Evolutionary conservation across 2,888 invertebrate genomes (phyloP).

Genomic region (Sphaerophoria rueppellii): DNA sequence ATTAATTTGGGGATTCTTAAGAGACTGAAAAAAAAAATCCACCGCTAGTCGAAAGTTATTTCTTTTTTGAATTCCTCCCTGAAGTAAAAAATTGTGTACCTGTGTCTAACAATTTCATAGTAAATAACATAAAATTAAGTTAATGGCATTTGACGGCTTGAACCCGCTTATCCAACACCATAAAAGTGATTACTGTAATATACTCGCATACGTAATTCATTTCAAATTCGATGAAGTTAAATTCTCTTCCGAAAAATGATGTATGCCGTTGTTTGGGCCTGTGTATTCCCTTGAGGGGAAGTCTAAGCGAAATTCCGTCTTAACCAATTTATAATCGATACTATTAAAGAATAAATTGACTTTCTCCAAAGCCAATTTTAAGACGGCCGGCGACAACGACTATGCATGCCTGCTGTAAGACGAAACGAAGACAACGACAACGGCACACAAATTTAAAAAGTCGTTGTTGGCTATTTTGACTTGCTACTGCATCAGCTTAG

Average conservation of each 20-base stretch:
- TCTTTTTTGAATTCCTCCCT: too few species aligned
- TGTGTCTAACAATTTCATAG: neutral
- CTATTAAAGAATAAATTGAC: constrained; percentile 70
- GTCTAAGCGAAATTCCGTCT: constrained; percentile 43
- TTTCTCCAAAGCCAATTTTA: constrained; percentile 47
- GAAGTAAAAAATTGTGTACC: too few species aligned
- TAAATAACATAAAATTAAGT: neutral
- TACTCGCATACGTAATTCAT: constrained; percentile 9
- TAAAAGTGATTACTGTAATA: constrained; percentile 30
- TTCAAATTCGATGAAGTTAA: neutral
- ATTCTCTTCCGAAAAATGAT: neutral
- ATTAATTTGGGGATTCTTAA: neutral
- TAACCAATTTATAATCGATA: constrained; percentile 69
- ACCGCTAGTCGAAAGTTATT: too few species aligned
- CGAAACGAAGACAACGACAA: constrained; percentile 20
- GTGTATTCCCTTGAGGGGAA: constrained; percentile 43
- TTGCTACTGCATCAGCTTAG: constrained; percentile 14
- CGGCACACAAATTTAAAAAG: neutral
- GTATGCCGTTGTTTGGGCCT: neutral
- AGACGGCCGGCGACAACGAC: neutral
- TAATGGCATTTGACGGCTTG: neutral
- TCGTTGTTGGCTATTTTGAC: constrained; percentile 41
- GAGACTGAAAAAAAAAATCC: too few species aligned
- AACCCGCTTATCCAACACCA: constrained; percentile 15
- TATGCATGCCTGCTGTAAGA: neutral